Evolutionary conservation across 2,797 vertebrate genomes (phyloP).

Genomic region (Peromyscus melanophrys): DNA sequence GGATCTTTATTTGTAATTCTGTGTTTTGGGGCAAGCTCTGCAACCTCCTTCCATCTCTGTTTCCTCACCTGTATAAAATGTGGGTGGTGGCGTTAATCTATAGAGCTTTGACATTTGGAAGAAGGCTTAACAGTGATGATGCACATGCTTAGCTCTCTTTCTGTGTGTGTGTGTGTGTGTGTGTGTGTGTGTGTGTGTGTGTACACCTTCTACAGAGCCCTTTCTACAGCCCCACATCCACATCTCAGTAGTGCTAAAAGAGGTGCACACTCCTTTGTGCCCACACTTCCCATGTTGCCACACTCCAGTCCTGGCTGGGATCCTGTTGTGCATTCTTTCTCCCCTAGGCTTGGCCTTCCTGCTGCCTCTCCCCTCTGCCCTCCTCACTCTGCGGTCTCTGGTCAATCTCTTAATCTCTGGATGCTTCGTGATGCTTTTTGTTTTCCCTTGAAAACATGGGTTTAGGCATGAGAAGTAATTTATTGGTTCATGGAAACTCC

Average conservation of each 20-base stretch:
- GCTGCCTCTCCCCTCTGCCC: not conserved
- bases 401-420: not conserved
- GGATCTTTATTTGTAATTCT: not conserved
- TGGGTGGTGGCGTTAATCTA: not conserved
- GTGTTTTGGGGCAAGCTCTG: not conserved
- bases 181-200: not conserved
- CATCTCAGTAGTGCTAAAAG: not conserved
- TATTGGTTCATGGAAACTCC: not conserved
- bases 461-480: not conserved
- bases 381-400: not conserved
- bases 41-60: not conserved
- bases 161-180: not conserved
- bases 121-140: not conserved
- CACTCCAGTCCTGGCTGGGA: not conserved
- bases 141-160: not conserved
- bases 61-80: conserved; percentile 30
- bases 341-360: not conserved
- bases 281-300: not conserved
- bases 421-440: not conserved
- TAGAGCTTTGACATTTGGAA: not conserved
- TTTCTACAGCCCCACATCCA: not conserved
- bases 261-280: rapidly evolving
- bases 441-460: not conserved
- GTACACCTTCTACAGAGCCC: not conserved
- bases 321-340: not conserved